Base-by-base conservation (phyloP, 2,888 invertebrate species). In the Megastigmus dorsalis region DNA sequence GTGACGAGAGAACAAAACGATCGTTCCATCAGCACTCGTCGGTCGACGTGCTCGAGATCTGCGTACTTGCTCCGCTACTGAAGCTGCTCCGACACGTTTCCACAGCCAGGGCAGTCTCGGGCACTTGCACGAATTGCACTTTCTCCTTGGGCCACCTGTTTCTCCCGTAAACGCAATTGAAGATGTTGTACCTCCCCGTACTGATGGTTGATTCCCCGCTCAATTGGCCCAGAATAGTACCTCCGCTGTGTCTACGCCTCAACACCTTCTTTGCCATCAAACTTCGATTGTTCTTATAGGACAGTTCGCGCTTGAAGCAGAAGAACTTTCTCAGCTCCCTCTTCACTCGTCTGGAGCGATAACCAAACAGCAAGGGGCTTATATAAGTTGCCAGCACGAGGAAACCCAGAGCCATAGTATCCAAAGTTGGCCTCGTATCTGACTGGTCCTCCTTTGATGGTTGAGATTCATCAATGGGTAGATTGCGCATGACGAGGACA, bases 291-390 rank as follows among this genome's bases (percentile, higher is more conserved):
- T 88, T 88, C 80, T 86, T 88, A 79, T 87, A 86, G 1, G 86
- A 85, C 1, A 84, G 77, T 74, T 84, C 86, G 30, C 81, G 83
- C n/a, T 83, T 80, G 76, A 89, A 84, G 77, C 89, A 89, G 74
- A 91, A 89, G 77, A 91, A 88, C 79, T 89, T 89, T 9, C 89
- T 84, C 2, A 91, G 84, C 79, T 92, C 92, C 10, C 91, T 84
- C 79, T 91, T 90, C 2, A 94, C 92, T 28, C 93, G 90, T 15
- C 92, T 90, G 77, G 93, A 94, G 3, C 95, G 91, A 87, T 94
- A 92, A 38, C 94, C 94, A 86, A 95, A 95, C 59, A 95, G 89
- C 83, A 95, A 91, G 18, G 95, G 95, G 57, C 94, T 94, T 23
- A 92, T 90, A 48, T 92, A 89, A 65, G 92, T 90, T 60, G 93